Evolutionary conservation across 2,797 vertebrate genomes (phyloP).

Genomic region (Columba guinea): DNA sequence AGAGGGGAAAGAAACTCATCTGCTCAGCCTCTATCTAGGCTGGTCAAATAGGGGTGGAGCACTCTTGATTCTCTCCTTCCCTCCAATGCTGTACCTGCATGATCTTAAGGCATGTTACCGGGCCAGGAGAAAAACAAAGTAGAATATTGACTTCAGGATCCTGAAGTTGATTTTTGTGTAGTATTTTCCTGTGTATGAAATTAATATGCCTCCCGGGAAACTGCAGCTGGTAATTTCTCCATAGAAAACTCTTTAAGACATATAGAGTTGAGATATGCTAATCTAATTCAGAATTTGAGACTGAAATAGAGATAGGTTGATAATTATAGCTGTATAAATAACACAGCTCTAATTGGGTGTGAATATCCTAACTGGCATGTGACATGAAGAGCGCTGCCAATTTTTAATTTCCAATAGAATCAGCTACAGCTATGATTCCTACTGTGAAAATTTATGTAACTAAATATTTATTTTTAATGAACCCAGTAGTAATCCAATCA

Average conservation of each 20-base stretch:
- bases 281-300: constrained; percentile 19
- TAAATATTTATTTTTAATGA: neutral
- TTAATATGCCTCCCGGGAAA: neutral
- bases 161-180: neutral
- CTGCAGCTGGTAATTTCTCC: neutral
- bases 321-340: constrained; percentile 35
- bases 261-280: neutral
- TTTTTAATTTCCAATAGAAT: constrained; percentile 28
- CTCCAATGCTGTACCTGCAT: neutral
- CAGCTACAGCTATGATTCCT: neutral
- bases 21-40: neutral
- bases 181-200: neutral
- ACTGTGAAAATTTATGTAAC: constrained; percentile 3
- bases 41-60: neutral
- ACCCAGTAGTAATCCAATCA: neutral
- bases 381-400: neutral
- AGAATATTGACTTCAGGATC: neutral
- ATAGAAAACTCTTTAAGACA: neutral
- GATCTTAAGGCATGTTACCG: neutral
- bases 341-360: neutral
- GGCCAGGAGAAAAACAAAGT: neutral
- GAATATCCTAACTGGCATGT: neutral
- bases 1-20: neutral
- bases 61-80: neutral
- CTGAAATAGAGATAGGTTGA: constrained; percentile 2